Evolutionary conservation across 2,888 invertebrate genomes (phyloP), one percentile per base, ranked within the genome.

Genomic region (Zootermopsis nevadensis): DNA sequence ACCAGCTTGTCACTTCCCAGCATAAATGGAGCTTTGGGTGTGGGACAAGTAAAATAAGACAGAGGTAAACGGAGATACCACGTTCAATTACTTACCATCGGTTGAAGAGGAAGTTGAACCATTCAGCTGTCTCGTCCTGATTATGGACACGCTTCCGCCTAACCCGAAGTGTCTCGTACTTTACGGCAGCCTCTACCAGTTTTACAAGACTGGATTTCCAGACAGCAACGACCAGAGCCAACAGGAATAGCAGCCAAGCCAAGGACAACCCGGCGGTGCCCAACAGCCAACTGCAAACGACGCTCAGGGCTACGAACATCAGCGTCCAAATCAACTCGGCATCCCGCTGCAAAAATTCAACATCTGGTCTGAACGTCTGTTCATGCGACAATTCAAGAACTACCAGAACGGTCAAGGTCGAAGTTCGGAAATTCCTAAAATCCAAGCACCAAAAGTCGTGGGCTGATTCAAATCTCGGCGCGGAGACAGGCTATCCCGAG

Each of bases 81-180:
- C 15, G 42, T 42, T 15, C n/a, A 55, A n/a, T 60, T 60, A 89
- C 89, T 90, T 89, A 91, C 91, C 92, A 92, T 87, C 90, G 87
- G 87, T 91, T 91, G 84, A 92, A 86, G 42, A 91, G 87, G 83
- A 91, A 89, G 86, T 91, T 92, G 72, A 92, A 87, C 92, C 92
- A 92, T 86, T 92, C 91, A 38, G 90, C 90, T 0, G 91, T 90
- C 86, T 92, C 92, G 85, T 90, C 90, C 84, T 90, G 89, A 84
- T 89, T 88, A 35, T 91, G 87, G 2, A 91, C 91, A 38, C 90
- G 87, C 84, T 90, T 89, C 66, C 91, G 88, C 83, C 90, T 90
- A 53, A 91, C 87, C 77, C 89, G 87, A 0, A 89, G 85, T 38
- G 88, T 86, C 86, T 90, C 89, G 81, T 87, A 89, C 76, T 87